Evolutionary conservation across 2,113 vertebrate species (phyloP).

Genomic region (Anolis carolinensis): DNA sequence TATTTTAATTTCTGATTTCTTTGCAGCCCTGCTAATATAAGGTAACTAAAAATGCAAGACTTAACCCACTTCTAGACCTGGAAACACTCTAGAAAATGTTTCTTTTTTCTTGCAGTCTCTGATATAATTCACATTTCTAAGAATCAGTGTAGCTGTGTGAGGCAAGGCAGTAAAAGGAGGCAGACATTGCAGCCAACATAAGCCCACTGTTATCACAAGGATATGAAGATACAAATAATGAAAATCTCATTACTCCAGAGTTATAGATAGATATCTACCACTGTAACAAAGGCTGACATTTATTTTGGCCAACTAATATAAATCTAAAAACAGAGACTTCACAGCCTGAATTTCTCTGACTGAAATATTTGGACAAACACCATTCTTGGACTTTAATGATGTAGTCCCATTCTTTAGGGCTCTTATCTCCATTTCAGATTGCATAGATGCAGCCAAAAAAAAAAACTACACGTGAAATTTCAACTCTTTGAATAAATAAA

Average conservation of each 20-base stretch:
- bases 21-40: not conserved
- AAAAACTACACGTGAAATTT: not conserved
- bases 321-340: not conserved
- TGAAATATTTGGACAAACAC: not conserved
- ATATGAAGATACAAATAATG: not conserved
- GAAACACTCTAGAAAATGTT: not conserved
- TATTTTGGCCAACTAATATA: not conserved
- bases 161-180: constrained; percentile 5
- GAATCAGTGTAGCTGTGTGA: constrained; percentile 10
- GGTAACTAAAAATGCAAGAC: not conserved
- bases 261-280: not conserved
- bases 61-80: not conserved
- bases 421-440: not conserved
- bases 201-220: not conserved
- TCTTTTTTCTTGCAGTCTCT: not conserved
- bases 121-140: not conserved
- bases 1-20: not conserved
- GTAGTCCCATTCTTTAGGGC: not conserved
- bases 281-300: constrained; percentile 7
- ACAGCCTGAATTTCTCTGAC: not conserved
- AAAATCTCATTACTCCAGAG: not conserved
- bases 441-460: not conserved
- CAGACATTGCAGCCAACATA: not conserved
- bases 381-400: not conserved
- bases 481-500: not conserved